Percentiles rank a stretch among this genome's conserved stretches.
Conservation (phyloP, 2,113 vertebrate species). For the Isurus oxyrinchus region DNA sequence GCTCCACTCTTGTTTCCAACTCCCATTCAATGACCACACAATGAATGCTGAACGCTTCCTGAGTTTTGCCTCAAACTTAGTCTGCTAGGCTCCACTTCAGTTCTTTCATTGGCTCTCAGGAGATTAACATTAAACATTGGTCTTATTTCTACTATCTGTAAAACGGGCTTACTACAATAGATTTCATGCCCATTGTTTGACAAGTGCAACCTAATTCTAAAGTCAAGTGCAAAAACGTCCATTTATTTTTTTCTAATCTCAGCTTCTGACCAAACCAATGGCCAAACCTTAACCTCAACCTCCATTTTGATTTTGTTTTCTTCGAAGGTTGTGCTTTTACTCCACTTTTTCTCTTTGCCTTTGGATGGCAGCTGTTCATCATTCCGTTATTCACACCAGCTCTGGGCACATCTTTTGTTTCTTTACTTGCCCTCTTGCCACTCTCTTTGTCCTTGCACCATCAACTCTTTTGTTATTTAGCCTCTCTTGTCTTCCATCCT, state of each 20-base stretch:
- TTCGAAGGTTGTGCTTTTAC: too few relatives aligned
- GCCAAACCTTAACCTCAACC: too few relatives aligned
- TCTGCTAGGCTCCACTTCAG: background rate
- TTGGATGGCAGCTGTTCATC: too few relatives aligned
- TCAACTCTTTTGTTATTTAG: too few relatives aligned
- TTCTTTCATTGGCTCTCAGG: background rate
- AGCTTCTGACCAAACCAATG: background rate
- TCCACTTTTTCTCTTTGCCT: too few relatives aligned
- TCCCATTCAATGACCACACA: background rate
- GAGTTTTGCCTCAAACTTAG: background rate
- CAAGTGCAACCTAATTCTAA: background rate
- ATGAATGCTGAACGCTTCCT: background rate
- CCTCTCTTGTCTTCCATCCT: too few relatives aligned
- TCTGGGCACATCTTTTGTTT: too few relatives aligned
- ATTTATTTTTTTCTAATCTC: background rate
- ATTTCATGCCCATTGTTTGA: background rate
- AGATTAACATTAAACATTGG: background rate
- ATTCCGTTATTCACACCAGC: too few relatives aligned
- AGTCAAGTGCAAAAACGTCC: background rate
- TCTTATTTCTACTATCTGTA: background rate
- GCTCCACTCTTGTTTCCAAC: background rate
- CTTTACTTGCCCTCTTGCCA: too few relatives aligned
- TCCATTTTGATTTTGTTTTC: too few relatives aligned
- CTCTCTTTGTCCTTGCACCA: too few relatives aligned
- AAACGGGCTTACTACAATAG: background rate